A percentile compares a stretch with the other conserved stretches of the same genome.
phyloP scores from a whole-genome alignment of 1,140 invertebrate genomes.

The Danaus melanippus region DNA sequence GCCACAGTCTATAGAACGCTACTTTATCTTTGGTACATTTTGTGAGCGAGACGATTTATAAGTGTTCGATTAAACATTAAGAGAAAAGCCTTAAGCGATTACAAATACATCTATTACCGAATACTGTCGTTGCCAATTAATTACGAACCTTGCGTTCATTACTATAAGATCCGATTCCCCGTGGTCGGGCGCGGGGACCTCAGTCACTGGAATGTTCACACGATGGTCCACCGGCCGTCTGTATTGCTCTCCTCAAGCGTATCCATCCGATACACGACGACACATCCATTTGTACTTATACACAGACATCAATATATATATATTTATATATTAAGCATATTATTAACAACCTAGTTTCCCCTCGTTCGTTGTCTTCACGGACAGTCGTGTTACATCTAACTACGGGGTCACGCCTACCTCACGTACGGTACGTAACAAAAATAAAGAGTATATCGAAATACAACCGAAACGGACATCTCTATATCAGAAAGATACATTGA shows the following conservation, averaged over 20 bases:
- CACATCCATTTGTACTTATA: conserved; percentile 64
- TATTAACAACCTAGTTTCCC: conserved; percentile 65
- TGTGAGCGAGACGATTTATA: conserved; percentile 58
- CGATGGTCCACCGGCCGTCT: conserved; percentile 38
- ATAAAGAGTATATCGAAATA: not conserved
- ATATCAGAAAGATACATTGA: no score
- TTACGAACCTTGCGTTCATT: conserved; percentile 25
- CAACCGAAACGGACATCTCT: no score
- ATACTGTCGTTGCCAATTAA: conserved; percentile 43
- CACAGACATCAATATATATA: conserved; percentile 39
- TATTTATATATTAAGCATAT: conserved; percentile 40
- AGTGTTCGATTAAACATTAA: conserved; percentile 39
- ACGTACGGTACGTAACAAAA: not conserved
- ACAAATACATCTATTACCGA: conserved; percentile 32
- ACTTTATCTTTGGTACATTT: conserved; percentile 60
- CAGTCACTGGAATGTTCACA: conserved; percentile 61
- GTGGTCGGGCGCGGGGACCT: conserved; percentile 25
- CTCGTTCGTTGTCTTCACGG: conserved; percentile 63
- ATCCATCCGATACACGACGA: conserved; percentile 49
- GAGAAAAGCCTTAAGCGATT: conserved; percentile 39
- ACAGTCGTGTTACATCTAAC: conserved; percentile 47
- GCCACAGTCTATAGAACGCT: conserved; percentile 6
- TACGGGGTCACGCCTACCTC: conserved; percentile 39
- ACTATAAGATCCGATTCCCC: conserved; percentile 12
- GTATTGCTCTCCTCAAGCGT: conserved; percentile 65